A percentile compares a stretch with the other conserved stretches of the same genome.
These are phyloP conservation scores for Oscheius onirici DNA, from an alignment of 2,888 invertebrate species.

Conservation along the genomic window DNA sequence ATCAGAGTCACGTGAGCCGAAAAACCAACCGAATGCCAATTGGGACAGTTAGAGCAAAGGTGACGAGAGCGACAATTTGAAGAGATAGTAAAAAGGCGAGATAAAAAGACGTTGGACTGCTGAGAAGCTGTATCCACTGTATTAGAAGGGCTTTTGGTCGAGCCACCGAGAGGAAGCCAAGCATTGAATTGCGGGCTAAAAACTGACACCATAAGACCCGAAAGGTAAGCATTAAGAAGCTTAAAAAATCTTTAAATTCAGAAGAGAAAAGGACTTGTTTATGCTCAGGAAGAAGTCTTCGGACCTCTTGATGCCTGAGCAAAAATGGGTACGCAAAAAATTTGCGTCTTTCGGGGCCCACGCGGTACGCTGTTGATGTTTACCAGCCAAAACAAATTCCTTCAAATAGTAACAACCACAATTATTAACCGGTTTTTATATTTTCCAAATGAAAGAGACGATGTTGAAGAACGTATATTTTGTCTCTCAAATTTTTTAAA, in stretches of 20 bases:
- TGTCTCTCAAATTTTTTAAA: no score
- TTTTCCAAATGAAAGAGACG: no score
- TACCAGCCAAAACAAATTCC: neutral
- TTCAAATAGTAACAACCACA: neutral
- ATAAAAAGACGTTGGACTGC: constrained; percentile 19
- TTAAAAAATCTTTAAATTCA: neutral
- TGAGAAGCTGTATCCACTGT: constrained; percentile 15
- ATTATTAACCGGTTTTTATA: no score
- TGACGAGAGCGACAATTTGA: neutral
- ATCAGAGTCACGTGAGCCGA: neutral
- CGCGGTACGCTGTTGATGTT: neutral
- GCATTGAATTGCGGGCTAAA: constrained; percentile 11
- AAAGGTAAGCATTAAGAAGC: neutral
- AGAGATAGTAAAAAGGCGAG: neutral
- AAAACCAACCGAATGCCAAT: constrained; percentile 11
- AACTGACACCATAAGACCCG: neutral
- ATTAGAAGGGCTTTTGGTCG: constrained; percentile 3
- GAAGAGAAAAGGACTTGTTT: neutral
- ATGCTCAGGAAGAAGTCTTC: neutral
- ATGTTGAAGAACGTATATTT: no score
- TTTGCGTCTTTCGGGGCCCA: neutral
- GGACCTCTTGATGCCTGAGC: no score
- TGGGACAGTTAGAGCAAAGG: neutral
- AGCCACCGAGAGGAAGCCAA: neutral
- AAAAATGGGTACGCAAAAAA: no score